Evolutionary conservation across 2,888 invertebrate genomes (phyloP).

Genomic region (Panopea generosa): DNA sequence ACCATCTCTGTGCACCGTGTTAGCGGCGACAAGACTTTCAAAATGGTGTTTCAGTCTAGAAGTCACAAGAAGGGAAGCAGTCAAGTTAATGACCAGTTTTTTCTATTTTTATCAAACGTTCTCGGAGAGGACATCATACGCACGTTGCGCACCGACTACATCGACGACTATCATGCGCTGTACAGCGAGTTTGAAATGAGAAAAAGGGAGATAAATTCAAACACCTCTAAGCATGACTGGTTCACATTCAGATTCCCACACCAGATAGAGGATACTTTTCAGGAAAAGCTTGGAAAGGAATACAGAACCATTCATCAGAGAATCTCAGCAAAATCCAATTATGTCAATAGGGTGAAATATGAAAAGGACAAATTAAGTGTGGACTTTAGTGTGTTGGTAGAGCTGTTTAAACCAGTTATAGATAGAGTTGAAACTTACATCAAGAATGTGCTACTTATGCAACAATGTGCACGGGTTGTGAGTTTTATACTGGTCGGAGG

Average conservation of each 20-base stretch:
- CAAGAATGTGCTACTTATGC: constrained; percentile 21
- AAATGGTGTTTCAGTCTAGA: constrained; percentile 23
- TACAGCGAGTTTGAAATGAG: constrained; percentile 29
- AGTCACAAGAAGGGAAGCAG: constrained; percentile 28
- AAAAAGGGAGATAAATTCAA: constrained; percentile 20
- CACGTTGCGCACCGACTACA: constrained; percentile 10
- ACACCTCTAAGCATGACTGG: not conserved
- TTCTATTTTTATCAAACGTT: constrained; percentile 26
- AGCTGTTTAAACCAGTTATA: constrained; percentile 11
- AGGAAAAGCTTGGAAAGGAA: constrained; percentile 12
- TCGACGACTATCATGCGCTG: constrained; percentile 20
- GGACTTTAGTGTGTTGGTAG: constrained; percentile 11
- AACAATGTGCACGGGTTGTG: constrained; percentile 11
- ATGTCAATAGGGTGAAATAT: constrained; percentile 12
- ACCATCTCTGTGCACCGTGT: constrained; percentile 28
- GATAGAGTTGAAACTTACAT: constrained; percentile 18
- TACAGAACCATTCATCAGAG: constrained; percentile 22
- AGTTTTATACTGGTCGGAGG: constrained; percentile 33
- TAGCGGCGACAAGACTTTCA: constrained; percentile 30
- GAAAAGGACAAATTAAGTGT: not conserved
- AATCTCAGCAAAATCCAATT: constrained; percentile 10
- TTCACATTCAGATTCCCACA: constrained; percentile 20
- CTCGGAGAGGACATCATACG: constrained; percentile 35
- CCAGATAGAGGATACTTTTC: constrained; percentile 30
- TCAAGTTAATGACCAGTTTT: constrained; percentile 23